Evolutionary conservation across 1,140 invertebrate species (phyloP), one percentile per base, ranked within the genome.

Genomic region (Chironomus striatipennis): DNA sequence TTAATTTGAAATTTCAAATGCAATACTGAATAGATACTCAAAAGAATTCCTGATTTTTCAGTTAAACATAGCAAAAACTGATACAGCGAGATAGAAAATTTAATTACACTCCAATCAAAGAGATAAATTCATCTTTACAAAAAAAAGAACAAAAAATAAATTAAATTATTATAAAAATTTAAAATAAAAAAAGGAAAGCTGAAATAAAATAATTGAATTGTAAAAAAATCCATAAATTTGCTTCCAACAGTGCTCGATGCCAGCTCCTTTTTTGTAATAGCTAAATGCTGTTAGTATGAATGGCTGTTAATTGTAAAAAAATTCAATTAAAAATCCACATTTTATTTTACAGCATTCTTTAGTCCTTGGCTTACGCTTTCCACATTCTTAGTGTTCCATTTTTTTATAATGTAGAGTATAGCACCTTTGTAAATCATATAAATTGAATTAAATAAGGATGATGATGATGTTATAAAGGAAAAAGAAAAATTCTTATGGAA

Each of bases 271-370:
- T 57, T n/a, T 57, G 12, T 57, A 15, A 15, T 57, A 15, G 47
- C 15, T 57, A 10, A 57, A 57, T 10, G 47, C n/a, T 57, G 8
- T 57, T 34, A 34, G 5, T 34, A 34, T 34, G n/a, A 57, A 57
- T 57, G 12, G 12, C 47, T 57, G 12, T 57, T 57, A 5, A 57
- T 57, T 57, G 47, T 10, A 5, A 57, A 15, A 57, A 15, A 57
- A 57, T 57, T 57, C 15, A 57, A 57, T 57, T 47, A 47, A 57
- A 57, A 57, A 57, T n/a, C n/a, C n/a, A 12, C 47, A 57, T 57
- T 57, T 57, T 10, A 57, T 57, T 12, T 15, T 57, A 47, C 47
- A 57, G 12, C 43, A 57, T 34, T 34, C 24, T 34, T 34, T 34
- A 34, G 24, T 34, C 24, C 24, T 34, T n/a, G n/a, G 24, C 24